Base-by-base conservation (phyloP, 2,797 vertebrate species). In the Zalophus californianus region DNA sequence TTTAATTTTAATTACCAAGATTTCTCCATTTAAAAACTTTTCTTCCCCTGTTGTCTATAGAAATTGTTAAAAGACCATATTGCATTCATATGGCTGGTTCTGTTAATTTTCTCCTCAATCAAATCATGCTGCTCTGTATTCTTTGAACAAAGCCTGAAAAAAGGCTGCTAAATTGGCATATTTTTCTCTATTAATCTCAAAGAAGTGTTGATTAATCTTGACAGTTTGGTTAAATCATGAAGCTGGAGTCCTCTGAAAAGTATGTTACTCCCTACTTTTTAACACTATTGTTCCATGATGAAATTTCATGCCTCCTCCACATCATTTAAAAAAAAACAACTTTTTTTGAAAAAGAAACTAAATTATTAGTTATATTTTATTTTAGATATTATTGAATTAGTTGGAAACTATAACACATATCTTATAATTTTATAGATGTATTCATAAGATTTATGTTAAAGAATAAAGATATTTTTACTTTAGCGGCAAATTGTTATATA, bases 131-230 rank as follows among this genome's bases (percentile, higher is more conserved):
- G 18, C 7, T 97, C 14, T 94, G 50, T 95, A 94, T 94, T 35
- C 32, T 86, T 13, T 95, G 48, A 32, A 94, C 60, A 97, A 85
- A 85, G 7, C 18, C 62, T 91, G 94, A 91, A 96, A 90, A 52
- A 93, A 75, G 62, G 90, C 97, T 95, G 75, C 48, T 96, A 82
- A 98, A 96, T n/a, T 97, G 92, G 54, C 50, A 95, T 38, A 96
- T 91, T 98, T 98, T 97, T 95, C 90, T 94, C 75, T 95, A 97
- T 77, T 94, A 97, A 85, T 95, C 94, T 96, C 79, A 94, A 95
- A 97, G n/a, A 79, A 96, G 70, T 7, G 15, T 90, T 96, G 50
- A 96, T 87, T 95, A 98, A 96, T 41, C 78, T 78, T 98, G 91
- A 96, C 20, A 68, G 82, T 86, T 97, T 77, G n/a, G 10, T 87